phyloP scores from a whole-genome alignment of 2,797 vertebrate species.

The Manis crassicaudata region DNA sequence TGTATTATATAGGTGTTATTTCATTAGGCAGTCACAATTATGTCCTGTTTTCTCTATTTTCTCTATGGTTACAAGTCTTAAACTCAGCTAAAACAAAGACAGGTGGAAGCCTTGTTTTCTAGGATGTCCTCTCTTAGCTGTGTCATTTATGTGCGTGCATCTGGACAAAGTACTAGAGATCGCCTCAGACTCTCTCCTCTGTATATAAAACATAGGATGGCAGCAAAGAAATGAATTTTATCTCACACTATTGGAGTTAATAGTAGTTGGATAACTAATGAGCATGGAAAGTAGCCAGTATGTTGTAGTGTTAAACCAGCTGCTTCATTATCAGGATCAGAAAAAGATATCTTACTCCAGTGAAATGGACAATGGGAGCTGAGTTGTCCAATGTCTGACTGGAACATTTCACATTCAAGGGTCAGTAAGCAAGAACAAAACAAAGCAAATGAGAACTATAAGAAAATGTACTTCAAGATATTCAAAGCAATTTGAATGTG shows the following conservation, averaged over 20 bases:
- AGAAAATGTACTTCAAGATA: background rate
- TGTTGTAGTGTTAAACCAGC: background rate
- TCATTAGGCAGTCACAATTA: background rate
- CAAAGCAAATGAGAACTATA: background rate
- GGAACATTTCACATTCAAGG: background rate
- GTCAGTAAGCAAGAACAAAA: background rate
- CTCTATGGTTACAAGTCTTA: background rate
- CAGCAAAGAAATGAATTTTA: background rate
- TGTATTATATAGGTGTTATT: background rate
- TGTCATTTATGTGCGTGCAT: background rate
- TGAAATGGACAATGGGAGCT: background rate
- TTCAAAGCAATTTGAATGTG: background rate
- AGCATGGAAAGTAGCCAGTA: background rate
- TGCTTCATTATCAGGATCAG: background rate
- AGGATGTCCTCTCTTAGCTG: background rate
- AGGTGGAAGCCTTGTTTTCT: background rate
- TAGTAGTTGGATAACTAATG: background rate
- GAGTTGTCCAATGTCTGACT: background rate
- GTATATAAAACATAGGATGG: background rate
- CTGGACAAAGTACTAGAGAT: background rate
- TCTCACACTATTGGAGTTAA: background rate
- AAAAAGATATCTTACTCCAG: background rate
- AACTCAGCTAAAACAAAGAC: background rate
- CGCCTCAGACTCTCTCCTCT: background rate
- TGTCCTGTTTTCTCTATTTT: background rate